Evolutionary conservation across 2,888 invertebrate genomes (phyloP), one percentile per base, ranked within the genome.

Genomic region (Plagodis pulveraria): DNA sequence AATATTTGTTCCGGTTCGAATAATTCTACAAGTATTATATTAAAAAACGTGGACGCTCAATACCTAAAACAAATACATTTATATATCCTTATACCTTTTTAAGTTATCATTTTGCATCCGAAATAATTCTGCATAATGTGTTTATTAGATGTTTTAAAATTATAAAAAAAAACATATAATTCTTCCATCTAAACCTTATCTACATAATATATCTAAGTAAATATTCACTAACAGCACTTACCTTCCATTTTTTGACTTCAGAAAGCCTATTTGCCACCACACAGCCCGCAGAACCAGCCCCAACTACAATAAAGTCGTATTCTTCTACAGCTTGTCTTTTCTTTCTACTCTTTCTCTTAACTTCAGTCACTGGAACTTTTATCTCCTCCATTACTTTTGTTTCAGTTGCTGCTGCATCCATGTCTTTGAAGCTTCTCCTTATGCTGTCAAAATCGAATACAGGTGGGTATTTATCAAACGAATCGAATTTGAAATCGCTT

Each of bases 221-320:
- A 4, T 36, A 1, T 6, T 8, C 2, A 36, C 7, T 4, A 4
- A 6, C 2, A 7, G 10, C 10, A 79, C 91, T 85, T 67, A 94
- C 94, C 88, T 87, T 93, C 95, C 94, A 94, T 66, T 93, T 84
- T 56, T 93, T 89, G 0, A 94, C 88, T 88, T 95, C 95, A 4
- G 94, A 91, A 0, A 95, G 81, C 10, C 95, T 88, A 80, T 94
- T 95, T 0, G 95, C 95, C 12, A 95, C 74, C 35, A 95, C 95
- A 74, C 95, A 95, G 0, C 95, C 95, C 0, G 95, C 95, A 6
- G 95, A 95, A 0, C 95, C 95, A 0, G 94, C 95, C 12, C 95
- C 95, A 41, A 95, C 93, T 51, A 95, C 84, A 56, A 95, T 94
- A 67, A 95, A 96, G 71, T 95, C 95, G 73, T 85, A 94, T 46